Conservation (phyloP, 2,888 invertebrate genomes). For the Norana najaformis region DNA sequence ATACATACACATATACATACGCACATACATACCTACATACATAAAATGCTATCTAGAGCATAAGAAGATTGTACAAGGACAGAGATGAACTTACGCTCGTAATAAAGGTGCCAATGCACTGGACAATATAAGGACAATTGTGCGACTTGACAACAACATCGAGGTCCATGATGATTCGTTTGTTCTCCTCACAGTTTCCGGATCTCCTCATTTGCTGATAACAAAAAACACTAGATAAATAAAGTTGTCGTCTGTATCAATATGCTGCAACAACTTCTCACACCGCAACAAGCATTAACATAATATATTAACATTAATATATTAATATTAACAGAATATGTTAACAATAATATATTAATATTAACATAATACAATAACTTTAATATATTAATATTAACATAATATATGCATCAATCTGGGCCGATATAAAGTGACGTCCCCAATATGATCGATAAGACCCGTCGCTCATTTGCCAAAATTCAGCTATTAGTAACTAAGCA, state of each 20-base stretch:
- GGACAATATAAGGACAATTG: conserved; percentile 94
- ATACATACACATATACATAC: too few species aligned
- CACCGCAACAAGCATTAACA: too few species aligned
- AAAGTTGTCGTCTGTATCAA: neutral
- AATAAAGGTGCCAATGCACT: conserved; percentile 96
- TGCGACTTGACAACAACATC: conserved; percentile 97
- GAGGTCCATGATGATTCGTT: conserved; percentile 96
- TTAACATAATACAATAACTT: too few species aligned
- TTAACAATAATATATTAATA: too few species aligned
- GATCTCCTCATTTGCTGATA: conserved; percentile 82
- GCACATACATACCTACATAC: too few species aligned
- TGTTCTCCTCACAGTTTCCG: conserved; percentile 93
- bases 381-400: too few species aligned
- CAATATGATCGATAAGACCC: too few species aligned
- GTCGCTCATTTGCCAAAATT: too few species aligned
- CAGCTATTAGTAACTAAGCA: neutral
- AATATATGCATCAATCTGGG: too few species aligned
- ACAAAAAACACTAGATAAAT: conserved; percentile 10
- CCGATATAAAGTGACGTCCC: too few species aligned
- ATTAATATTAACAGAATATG: too few species aligned
- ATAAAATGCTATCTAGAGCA: neutral
- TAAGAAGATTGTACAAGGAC: neutral
- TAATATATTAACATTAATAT: too few species aligned
- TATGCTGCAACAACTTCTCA: neutral
- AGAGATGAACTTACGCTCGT: conserved; percentile 71